Evolutionary conservation across 2,888 invertebrate species (phyloP).

Genomic region (Rotaria macrura): DNA sequence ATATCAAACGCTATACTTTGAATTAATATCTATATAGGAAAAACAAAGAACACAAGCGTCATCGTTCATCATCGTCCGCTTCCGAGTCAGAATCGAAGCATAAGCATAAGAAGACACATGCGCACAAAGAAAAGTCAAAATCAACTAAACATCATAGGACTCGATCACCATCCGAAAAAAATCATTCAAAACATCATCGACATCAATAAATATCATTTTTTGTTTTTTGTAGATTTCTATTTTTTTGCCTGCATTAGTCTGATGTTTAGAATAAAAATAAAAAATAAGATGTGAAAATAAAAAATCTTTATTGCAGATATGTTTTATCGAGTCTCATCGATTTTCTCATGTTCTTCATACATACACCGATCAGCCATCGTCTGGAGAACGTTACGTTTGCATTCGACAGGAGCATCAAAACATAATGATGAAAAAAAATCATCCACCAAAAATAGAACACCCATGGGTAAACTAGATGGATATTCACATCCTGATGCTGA

Average conservation of each 20-base stretch:
- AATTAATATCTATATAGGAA: neutral
- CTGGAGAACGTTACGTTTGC: neutral
- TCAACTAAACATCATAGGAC: neutral
- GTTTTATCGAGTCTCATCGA: neutral
- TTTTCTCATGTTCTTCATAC: neutral
- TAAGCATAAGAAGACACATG: neutral
- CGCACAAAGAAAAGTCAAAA: neutral
- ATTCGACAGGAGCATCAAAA: neutral
- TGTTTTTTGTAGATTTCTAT: neutral
- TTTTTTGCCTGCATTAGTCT: neutral
- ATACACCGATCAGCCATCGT: neutral
- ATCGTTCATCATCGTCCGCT: neutral
- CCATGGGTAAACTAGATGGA: slow-evolving; percentile 28
- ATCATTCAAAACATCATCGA: neutral
- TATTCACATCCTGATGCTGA: slow-evolving; percentile 23
- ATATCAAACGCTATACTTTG: no score
- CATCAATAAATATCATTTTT: neutral
- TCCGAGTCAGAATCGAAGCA: neutral
- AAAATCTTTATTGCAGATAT: neutral
- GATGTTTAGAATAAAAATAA: neutral
- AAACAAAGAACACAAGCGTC: neutral
- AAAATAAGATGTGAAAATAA: neutral
- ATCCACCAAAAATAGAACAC: slow-evolving; percentile 18
- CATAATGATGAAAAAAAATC: neutral
- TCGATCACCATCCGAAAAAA: neutral